Base-by-base conservation (phyloP, 2,113 vertebrate genomes). In the Verasper variegatus region DNA sequence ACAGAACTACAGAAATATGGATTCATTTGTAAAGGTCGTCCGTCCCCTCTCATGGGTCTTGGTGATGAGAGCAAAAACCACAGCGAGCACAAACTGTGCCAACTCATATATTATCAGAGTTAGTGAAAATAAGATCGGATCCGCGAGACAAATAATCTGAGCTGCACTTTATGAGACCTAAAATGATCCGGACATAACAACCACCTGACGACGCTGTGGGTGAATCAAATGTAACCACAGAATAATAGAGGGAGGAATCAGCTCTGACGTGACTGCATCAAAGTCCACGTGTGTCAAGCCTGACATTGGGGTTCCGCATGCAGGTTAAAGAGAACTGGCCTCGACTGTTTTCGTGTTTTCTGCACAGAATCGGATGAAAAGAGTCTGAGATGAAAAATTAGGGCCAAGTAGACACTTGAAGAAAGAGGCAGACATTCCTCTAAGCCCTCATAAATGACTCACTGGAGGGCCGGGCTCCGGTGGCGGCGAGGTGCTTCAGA, bases 401-500 rank as follows among this genome's bases (percentile, higher is more conserved):
- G 90, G 86, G 71, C 86, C 83, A 86, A 91, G 88, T 88, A 91
- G 86, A 85, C 77, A 82, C 90, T 92, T 88, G 86, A 91, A 92
- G 87, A 82, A n/a, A 78, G 84, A 77, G 74, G 85, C 87, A 90
- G 88, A 88, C 84, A 84, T 91, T 91, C 79, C 90, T 94, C 85
- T 86, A 89, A 91, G 92, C 82, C 88, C 78, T 88, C 87, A 89
- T 94, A 94, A 95, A 94, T 94, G 94, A 91, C 92, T 94, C 92
- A 92, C 91, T 93, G 92, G 91, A 94, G 92, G 92, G 92, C 91
- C 88, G 47, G 85, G 85, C 90, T 83, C 76, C 74, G 76, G 82
- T 87, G 90, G 81, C 67, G 45, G 62, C 76, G 81, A 91, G 88
- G 89, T 88, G 90, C 91, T 92, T 94, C 88, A 93, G 88, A 94